A percentile compares a stretch with the other conserved stretches of the same genome.
Conservation (phyloP, 2,888 invertebrate species). For the Amiota minor region DNA sequence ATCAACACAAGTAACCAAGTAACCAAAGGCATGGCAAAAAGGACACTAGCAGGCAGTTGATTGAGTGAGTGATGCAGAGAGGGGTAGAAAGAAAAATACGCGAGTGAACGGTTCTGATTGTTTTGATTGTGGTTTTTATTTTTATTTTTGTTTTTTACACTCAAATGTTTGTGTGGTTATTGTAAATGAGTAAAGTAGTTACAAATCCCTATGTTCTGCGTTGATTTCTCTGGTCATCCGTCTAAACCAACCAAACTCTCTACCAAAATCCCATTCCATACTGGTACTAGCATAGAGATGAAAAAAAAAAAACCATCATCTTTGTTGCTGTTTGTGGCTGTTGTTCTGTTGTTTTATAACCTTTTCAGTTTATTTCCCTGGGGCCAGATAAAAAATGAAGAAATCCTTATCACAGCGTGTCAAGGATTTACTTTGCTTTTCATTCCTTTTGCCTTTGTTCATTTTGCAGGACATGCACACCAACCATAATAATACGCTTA, state of each 20-base stretch:
- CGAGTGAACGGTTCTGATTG: neutral
- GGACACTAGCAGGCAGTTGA: neutral
- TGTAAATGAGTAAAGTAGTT: slow-evolving; percentile 21
- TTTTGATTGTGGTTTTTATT: neutral
- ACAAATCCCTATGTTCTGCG: slow-evolving; percentile 5
- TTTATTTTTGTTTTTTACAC: neutral
- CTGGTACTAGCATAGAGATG: neutral
- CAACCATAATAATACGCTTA: slow-evolving; percentile 64
- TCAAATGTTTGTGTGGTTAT: neutral
- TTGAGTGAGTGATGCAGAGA: neutral
- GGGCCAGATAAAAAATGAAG: slow-evolving; percentile 70
- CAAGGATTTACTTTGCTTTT: slow-evolving; percentile 63
- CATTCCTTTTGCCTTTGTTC: slow-evolving; percentile 35
- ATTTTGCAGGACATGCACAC: slow-evolving; percentile 52
- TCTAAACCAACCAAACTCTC: neutral
- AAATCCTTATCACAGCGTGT: slow-evolving; percentile 70
- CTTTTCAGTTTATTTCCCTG: slow-evolving; percentile 70
- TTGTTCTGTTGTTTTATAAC: slow-evolving; percentile 68
- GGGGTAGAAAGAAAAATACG: neutral
- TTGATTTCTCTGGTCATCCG: neutral
- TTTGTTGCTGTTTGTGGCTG: neutral
- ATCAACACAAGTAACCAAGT: neutral
- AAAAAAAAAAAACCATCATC: neutral
- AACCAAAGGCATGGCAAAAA: neutral
- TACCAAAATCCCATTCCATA: neutral